Percentiles rank a stretch among this genome's conserved stretches.
These are phyloP conservation scores for Enteromius afrohamiltoni DNA, from an alignment of 2,797 vertebrate species.

Conservation along the genomic window DNA sequence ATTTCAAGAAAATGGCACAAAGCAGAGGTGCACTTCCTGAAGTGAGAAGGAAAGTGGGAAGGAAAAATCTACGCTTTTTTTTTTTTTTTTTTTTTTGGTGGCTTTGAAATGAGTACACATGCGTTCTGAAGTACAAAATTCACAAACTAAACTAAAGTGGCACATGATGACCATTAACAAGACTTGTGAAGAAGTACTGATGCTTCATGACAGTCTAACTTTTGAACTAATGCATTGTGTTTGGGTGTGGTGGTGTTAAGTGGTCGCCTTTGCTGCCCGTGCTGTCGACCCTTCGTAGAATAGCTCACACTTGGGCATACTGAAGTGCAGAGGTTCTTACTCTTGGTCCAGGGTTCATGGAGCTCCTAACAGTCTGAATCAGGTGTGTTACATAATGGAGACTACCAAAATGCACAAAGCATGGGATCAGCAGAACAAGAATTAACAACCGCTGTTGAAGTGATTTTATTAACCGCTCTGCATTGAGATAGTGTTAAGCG, in stretches of 20 bases:
- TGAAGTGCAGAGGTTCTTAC: neutral
- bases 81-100: neutral
- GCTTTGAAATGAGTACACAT: slow-evolving; percentile 11
- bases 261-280: neutral
- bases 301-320: neutral
- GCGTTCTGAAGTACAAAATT: neutral
- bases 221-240: neutral
- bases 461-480: neutral
- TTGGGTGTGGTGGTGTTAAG: neutral
- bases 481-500: neutral
- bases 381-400: neutral
- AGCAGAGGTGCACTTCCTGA: neutral
- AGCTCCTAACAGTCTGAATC: neutral
- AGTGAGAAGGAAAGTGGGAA: neutral
- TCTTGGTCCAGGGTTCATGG: neutral
- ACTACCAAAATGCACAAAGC: neutral
- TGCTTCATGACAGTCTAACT: neutral
- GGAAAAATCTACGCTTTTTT: neutral
- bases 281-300: neutral
- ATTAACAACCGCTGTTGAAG: neutral
- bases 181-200: neutral
- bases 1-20: neutral
- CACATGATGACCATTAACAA: slow-evolving; percentile 1
- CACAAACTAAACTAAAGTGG: slow-evolving; percentile 15
- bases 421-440: neutral